Base-by-base conservation (phyloP, 2,888 invertebrate genomes). In the Amphipoea lucens region DNA sequence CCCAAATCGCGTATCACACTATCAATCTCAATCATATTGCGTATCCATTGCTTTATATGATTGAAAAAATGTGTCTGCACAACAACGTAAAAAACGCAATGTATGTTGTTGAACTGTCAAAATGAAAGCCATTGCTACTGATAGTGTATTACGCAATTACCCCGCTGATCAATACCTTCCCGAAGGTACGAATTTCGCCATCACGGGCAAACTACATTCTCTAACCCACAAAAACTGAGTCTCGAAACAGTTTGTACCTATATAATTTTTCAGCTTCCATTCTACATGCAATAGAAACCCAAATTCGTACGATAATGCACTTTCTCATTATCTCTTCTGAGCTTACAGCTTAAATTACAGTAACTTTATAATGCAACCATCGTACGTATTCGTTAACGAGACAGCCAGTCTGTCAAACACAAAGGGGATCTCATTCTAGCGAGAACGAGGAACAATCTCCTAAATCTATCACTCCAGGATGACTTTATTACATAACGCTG, bases 401-500 rank as follows among this genome's bases (percentile, higher is more conserved):
- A 77, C 81, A 81, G 66, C 67, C 68, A 76, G 76, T 87, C 84
- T 85, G 71, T 87, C 87, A 85, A 87, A 87, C 68, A 87, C 87
- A 80, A 84, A 87, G 85, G 54, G 69, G 76, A 84, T 77, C 60
- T 80, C 72, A 72, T 69, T 71, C 68, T 72, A 73, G 75, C 65
- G 84, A 81, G 87, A 80, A 63, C 76, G 71, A 69, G 74, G 87
- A 78, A 89, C 83, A 80, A 75, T 81, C 83, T 83, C 73, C 78
- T 88, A 87, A 83, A 88, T 87, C 83, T 88, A 87, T 78, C 87
- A 85, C 77, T 83, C 74, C 68, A 71, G 62, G 66, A 85, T 85
- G 85, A 87, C 85, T 89, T 88, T 88, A 87, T 89, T 89, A 83
- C 86, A 66, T 85, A 85, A 81, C 74, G 82, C 54, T 73, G 74